Percentiles rank a stretch among this genome's conserved stretches.
Evolutionary conservation across 37 sponge, comb jelly and placozoan species (phyloP).

Genomic region (Diacarnus erythraeanus): DNA sequence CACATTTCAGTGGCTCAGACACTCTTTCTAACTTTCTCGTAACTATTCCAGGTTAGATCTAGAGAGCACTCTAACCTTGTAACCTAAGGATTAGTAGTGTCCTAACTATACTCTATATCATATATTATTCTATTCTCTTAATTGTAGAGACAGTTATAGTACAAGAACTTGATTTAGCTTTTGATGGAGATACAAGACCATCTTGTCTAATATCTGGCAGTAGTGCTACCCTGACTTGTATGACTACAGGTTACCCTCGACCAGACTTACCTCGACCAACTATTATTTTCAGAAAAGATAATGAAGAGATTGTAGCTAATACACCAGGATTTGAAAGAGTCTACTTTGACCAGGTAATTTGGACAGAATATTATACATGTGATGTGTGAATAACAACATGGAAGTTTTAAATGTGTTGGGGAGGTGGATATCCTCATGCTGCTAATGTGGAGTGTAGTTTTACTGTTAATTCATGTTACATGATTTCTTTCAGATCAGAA

Average conservation of each 20-base stretch:
- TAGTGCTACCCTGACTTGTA: conserved; percentile 30
- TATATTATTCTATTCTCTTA: too few relatives aligned
- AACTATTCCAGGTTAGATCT: conserved; percentile 28
- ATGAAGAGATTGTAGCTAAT: background rate
- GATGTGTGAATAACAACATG: too few relatives aligned
- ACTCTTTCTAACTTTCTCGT: background rate
- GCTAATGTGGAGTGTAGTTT: too few relatives aligned
- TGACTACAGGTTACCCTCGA: conserved; percentile 29
- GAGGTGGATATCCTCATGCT: background rate
- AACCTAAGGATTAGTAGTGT: too few relatives aligned
- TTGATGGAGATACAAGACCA: background rate
- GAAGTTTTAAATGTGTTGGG: too few relatives aligned
- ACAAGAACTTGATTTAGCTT: background rate
- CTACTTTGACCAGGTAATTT: conserved; percentile 6
- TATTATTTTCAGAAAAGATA: background rate
- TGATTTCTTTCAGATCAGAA: too few relatives aligned
- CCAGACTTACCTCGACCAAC: conserved; percentile 23
- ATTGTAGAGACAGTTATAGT: background rate
- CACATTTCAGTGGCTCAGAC: background rate
- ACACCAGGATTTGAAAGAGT: background rate
- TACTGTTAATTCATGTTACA: too few relatives aligned
- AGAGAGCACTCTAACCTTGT: background rate
- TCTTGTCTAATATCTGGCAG: conserved; percentile 10
- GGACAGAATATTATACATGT: background rate
- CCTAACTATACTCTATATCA: too few relatives aligned